These are phyloP conservation scores for Halesus radiatus DNA, from an alignment of 1,140 invertebrate species.

Conservation along the genomic window DNA sequence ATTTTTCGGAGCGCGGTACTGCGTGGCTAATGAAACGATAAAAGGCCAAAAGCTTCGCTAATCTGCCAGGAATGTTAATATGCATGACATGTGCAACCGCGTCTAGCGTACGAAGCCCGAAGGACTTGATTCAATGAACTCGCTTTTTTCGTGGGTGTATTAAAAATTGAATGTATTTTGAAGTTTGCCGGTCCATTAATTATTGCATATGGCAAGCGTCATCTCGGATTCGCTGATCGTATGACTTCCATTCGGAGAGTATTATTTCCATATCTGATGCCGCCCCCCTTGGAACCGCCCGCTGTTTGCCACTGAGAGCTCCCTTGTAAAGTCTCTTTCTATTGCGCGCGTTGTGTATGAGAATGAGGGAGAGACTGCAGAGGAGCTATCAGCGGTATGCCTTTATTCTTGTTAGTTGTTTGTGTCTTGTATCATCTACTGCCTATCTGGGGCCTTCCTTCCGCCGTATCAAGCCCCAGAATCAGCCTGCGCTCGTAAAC, in stretches of 20 bases:
- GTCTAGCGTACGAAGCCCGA: not conserved
- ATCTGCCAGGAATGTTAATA: not conserved
- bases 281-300: no score
- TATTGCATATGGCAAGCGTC: constrained; percentile 24
- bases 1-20: no score
- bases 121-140: constrained; percentile 8
- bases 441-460: no score
- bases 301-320: no score
- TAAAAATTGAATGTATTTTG: not conserved
- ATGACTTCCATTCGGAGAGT: not conserved
- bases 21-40: no score
- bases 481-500: constrained; percentile 46
- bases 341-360: no score
- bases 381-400: no score
- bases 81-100: constrained; percentile 17
- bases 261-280: constrained; percentile 24
- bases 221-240: not conserved
- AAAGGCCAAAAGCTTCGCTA: no score
- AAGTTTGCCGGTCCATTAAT: not conserved
- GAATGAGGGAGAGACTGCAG: no score
- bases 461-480: not conserved
- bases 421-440: no score
- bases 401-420: no score
- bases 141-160: not conserved
- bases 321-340: no score